Evolutionary conservation across 2,113 vertebrate genomes (phyloP).

Genomic region (Thymallus thymallus): DNA sequence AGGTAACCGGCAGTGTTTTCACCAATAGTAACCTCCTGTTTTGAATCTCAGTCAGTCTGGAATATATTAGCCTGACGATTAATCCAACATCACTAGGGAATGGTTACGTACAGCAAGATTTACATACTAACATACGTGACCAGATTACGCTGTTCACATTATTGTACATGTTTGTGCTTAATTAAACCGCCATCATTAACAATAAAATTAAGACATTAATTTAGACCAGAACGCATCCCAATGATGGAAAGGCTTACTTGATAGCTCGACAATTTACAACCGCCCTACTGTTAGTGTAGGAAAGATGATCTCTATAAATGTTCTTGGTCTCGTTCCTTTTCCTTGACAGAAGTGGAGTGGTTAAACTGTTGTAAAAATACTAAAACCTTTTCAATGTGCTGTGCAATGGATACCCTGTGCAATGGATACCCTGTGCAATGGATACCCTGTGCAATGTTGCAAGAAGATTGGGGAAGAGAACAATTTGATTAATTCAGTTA

Average conservation of each 20-base stretch:
- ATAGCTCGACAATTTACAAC: no score
- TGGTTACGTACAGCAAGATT: constrained; percentile 59
- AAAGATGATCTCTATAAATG: background rate
- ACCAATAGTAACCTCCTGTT: constrained; percentile 39
- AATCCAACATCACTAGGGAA: constrained; percentile 36
- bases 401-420: background rate
- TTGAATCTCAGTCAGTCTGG: constrained; percentile 44
- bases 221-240: constrained; percentile 17
- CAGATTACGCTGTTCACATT: constrained; percentile 52
- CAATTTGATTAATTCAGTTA: background rate
- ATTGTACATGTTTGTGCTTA: no score
- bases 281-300: background rate
- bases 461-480: background rate
- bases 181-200: constrained; percentile 51
- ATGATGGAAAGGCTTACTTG: no score
- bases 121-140: constrained; percentile 50
- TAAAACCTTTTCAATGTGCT: background rate
- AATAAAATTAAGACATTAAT: constrained; percentile 30
- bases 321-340: background rate
- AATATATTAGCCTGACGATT: constrained; percentile 50
- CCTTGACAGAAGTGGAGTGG: background rate
- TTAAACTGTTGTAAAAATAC: no score
- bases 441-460: background rate
- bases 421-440: background rate
- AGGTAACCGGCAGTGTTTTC: constrained; percentile 50